phyloP scores from a whole-genome alignment of 2,797 vertebrate genomes.

The Crypturellus tataupa region DNA sequence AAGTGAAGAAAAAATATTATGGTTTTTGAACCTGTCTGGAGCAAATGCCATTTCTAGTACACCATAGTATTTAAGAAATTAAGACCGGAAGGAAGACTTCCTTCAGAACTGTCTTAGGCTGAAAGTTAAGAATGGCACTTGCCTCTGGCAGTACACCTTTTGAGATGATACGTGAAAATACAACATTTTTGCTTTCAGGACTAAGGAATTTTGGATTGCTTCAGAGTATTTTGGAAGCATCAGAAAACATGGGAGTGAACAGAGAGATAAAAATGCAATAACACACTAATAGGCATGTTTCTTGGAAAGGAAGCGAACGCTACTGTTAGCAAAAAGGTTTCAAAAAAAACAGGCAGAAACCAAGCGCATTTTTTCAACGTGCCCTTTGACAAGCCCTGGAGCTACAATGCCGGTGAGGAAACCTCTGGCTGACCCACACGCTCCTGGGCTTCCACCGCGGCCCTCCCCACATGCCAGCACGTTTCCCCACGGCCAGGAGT shows the following conservation, averaged over 20 bases:
- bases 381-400: neutral
- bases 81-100: neutral
- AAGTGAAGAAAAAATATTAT: conserved; percentile 33
- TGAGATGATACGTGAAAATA: neutral
- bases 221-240: neutral
- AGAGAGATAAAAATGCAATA: neutral
- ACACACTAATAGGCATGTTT: neutral
- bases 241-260: neutral
- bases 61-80: neutral
- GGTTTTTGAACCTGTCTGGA: conserved; percentile 23
- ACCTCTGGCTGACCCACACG: neutral
- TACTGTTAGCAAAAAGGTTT: neutral
- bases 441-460: neutral
- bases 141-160: neutral
- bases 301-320: neutral
- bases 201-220: neutral
- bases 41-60: neutral
- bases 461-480: fast-evolving
- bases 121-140: neutral
- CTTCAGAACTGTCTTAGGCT: neutral
- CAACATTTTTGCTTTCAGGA: neutral
- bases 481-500: neutral
- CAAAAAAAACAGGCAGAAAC: neutral
- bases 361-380: neutral
- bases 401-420: neutral